phyloP scores from a whole-genome alignment of 1,140 invertebrate species.

The Branchinecta lindahli region DNA sequence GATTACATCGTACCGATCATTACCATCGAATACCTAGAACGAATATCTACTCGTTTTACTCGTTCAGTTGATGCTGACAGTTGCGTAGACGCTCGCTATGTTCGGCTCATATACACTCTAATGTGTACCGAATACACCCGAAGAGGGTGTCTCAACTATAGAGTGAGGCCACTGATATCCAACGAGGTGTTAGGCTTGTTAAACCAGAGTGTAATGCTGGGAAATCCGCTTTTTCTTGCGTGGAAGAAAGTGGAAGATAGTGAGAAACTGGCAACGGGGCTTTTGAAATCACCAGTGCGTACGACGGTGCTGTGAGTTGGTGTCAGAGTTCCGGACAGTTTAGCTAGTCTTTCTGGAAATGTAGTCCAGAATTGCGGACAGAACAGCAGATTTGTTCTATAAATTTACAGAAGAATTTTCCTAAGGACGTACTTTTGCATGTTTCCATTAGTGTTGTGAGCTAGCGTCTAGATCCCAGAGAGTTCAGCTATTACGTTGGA shows the following conservation, averaged over 20 bases:
- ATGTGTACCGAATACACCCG: conserved; percentile 12
- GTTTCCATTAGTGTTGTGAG: too few relatives aligned
- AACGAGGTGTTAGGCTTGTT: not conserved
- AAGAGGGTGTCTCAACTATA: not conserved
- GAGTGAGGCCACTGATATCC: not conserved
- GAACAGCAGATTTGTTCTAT: too few relatives aligned
- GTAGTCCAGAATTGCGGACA: too few relatives aligned
- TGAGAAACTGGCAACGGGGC: not conserved
- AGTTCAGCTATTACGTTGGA: too few relatives aligned
- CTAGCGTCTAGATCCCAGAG: too few relatives aligned
- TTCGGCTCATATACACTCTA: conserved; percentile 9
- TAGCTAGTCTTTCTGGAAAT: not conserved
- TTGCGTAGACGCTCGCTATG: conserved; percentile 8
- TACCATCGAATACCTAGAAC: conserved; percentile 5
- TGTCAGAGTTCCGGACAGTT: not conserved
- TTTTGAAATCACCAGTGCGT: not conserved
- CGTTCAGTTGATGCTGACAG: not conserved
- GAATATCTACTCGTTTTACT: not conserved
- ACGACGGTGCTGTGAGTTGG: not conserved
- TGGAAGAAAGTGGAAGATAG: not conserved
- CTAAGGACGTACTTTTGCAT: too few relatives aligned
- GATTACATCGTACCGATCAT: conserved; percentile 15
- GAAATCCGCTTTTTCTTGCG: not conserved
- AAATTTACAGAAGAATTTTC: too few relatives aligned
- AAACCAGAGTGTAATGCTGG: not conserved